These are phyloP conservation scores for Subacronicta megacephala DNA, from an alignment of 2,888 invertebrate species.

Conservation along the genomic window DNA sequence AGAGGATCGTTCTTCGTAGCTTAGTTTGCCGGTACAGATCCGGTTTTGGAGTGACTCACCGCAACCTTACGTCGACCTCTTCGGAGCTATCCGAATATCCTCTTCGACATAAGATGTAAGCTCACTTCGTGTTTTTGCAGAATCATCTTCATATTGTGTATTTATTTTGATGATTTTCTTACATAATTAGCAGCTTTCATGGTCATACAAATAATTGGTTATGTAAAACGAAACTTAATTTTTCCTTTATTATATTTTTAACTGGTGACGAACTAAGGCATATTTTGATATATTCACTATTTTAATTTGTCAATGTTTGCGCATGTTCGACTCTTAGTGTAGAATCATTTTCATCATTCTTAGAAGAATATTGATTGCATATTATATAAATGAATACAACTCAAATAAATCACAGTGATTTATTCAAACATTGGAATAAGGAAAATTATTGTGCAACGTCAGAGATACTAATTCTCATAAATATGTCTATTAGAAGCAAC, in stretches of 20 bases:
- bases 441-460: conserved; percentile 29
- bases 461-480: conserved; percentile 26
- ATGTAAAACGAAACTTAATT: neutral
- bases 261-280: too few species aligned
- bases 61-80: conserved; percentile 81
- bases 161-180: conserved; percentile 25
- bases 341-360: too few species aligned
- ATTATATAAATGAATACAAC: neutral
- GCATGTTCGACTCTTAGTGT: neutral
- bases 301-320: neutral
- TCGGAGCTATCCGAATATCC: conserved; percentile 62
- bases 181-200: neutral
- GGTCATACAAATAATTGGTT: neutral
- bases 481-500: conserved; percentile 28
- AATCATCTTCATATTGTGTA: conserved; percentile 1
- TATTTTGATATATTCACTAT: neutral
- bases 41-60: conserved; percentile 82
- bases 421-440: conserved; percentile 17
- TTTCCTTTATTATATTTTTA: too few species aligned
- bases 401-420: conserved; percentile 26
- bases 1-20: conserved; percentile 10
- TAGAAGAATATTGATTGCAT: too few species aligned
- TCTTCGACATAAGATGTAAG: conserved; percentile 53
- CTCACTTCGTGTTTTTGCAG: conserved; percentile 14
- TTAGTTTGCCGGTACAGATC: conserved; percentile 64